Percentiles rank a stretch among this genome's conserved stretches.
These are phyloP conservation scores for Forficula auricularia DNA, from an alignment of 1,140 invertebrate genomes.

Conservation along the genomic window DNA sequence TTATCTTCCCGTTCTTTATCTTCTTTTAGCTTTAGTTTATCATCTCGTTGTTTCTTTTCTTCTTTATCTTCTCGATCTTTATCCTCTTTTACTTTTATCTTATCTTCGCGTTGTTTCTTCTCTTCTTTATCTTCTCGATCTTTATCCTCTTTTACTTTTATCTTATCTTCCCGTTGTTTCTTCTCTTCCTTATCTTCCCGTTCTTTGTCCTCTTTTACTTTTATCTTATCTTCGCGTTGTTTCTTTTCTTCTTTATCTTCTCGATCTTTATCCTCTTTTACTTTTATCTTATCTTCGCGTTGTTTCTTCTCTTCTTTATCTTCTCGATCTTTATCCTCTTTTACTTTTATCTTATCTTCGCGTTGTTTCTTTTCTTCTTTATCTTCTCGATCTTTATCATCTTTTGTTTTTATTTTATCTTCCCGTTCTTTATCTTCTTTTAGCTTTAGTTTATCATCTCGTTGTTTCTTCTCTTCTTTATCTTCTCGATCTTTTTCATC, in stretches of 20 bases:
- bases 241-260: slow-evolving; percentile 4
- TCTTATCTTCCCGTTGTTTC: slow-evolving; percentile 14
- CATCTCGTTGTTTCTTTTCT: background rate
- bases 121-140: slow-evolving; percentile 24
- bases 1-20: background rate
- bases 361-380: slow-evolving; percentile 18
- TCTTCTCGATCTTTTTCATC: slow-evolving; percentile 8
- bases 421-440: slow-evolving; percentile 11
- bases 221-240: background rate
- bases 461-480: slow-evolving; percentile 2
- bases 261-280: slow-evolving; percentile 7
- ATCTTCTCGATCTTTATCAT: slow-evolving; percentile 24
- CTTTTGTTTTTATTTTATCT: slow-evolving; percentile 20
- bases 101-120: slow-evolving; percentile 1
- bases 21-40: background rate
- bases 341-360: too few species aligned
- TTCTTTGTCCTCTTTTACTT: background rate
- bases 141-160: slow-evolving; percentile 22
- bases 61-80: slow-evolving; percentile 9
- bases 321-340: slow-evolving; percentile 9
- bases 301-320: background rate
- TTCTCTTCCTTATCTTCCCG: too few species aligned
- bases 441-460: background rate
- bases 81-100: slow-evolving; percentile 3
- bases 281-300: slow-evolving; percentile 8